These are phyloP conservation scores for Selene dorsalis DNA, from an alignment of 2,797 vertebrate genomes.

Conservation along the genomic window DNA sequence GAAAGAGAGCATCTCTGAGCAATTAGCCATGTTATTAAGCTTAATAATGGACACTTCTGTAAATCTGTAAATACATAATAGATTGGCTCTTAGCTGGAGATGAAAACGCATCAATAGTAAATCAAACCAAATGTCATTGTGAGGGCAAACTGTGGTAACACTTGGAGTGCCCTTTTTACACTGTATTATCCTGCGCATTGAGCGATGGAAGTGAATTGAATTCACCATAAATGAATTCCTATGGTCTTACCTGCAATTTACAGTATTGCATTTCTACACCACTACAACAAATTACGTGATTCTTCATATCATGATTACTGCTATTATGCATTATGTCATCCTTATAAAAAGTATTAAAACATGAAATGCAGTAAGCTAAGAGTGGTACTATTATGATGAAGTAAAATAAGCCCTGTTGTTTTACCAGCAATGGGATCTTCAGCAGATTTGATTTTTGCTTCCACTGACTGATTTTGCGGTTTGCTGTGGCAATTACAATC, in stretches of 20 bases:
- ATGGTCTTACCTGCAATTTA: neutral
- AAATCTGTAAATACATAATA: slow-evolving; percentile 53
- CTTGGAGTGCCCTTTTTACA: slow-evolving; percentile 20
- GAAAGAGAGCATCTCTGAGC: slow-evolving; percentile 28
- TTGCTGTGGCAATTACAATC: neutral
- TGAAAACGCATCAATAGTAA: slow-evolving; percentile 51
- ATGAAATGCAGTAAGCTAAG: neutral
- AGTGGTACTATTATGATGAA: neutral
- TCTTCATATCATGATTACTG: neutral
- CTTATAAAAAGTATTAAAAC: neutral
- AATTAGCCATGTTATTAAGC: slow-evolving; percentile 56
- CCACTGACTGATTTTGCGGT: slow-evolving; percentile 1
- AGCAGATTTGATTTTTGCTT: slow-evolving; percentile 8
- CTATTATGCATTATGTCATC: neutral
- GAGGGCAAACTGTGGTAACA: slow-evolving; percentile 34
- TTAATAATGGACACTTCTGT: slow-evolving; percentile 53
- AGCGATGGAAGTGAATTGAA: neutral
- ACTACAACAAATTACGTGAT: neutral
- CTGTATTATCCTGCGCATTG: neutral
- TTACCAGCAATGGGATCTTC: neutral
- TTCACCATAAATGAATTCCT: slow-evolving; percentile 17
- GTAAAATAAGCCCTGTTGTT: neutral
- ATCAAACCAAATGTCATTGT: slow-evolving; percentile 51
- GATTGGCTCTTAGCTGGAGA: slow-evolving; percentile 44
- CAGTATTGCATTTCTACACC: neutral